Conservation (phyloP, 2,888 invertebrate genomes). For the Phengaris alcon region DNA sequence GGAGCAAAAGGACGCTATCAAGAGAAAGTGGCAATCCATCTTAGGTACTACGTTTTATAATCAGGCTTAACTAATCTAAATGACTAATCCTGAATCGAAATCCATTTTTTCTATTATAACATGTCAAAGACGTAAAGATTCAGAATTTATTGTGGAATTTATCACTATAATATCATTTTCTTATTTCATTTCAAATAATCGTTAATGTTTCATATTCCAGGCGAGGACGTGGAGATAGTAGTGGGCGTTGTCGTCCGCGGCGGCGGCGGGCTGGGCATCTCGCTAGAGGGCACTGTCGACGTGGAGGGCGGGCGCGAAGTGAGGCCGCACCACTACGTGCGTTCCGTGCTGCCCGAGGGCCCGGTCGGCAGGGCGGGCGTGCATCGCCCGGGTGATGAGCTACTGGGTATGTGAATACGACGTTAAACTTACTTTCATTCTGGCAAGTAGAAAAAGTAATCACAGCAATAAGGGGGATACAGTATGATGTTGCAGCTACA, state of each 20-base stretch:
- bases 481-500: too few relatives aligned
- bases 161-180: too few relatives aligned
- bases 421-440: too few relatives aligned
- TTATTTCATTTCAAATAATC: too few relatives aligned
- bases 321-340: slow-evolving; percentile 98
- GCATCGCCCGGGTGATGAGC: slow-evolving; percentile 95
- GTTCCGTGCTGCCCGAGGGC: slow-evolving; percentile 97
- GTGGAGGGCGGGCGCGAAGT: slow-evolving; percentile 98
- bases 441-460: background rate
- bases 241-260: slow-evolving; percentile 81
- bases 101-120: too few relatives aligned
- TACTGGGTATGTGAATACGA: slow-evolving; percentile 78
- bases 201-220: slow-evolving; percentile 42
- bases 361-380: slow-evolving; percentile 96
- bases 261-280: slow-evolving; percentile 97
- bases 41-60: slow-evolving; percentile 70
- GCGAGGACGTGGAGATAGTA: slow-evolving; percentile 72
- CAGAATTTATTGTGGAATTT: too few relatives aligned
- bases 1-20: slow-evolving; percentile 89
- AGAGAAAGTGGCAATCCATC: slow-evolving; percentile 90
- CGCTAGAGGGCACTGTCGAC: slow-evolving; percentile 98
- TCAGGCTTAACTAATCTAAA: background rate
- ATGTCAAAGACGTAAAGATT: too few relatives aligned
- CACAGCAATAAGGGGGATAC: too few relatives aligned
- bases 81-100: too few relatives aligned